phyloP scores from a whole-genome alignment of 2,888 invertebrate species.

The Sericinus montela region DNA sequence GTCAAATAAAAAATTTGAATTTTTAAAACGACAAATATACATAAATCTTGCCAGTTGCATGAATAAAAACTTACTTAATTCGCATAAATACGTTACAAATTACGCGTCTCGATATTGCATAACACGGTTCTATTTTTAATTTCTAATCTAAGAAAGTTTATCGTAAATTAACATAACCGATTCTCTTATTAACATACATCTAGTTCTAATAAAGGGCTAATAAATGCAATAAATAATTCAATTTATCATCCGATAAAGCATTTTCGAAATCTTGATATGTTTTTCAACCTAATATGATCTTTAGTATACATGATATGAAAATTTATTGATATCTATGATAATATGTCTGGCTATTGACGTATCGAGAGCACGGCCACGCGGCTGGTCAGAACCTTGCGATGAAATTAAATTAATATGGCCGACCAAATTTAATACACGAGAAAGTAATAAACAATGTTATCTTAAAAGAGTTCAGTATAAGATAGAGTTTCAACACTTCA shows the following conservation, averaged over 20 bases:
- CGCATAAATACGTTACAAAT: conserved; percentile 21
- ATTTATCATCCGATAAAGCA: neutral
- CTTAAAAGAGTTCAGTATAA: too few species aligned
- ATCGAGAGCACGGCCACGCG: conserved; percentile 9
- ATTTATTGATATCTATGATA: conserved; percentile 7
- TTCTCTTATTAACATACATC: conserved; percentile 1
- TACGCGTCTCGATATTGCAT: conserved; percentile 13
- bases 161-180: conserved; percentile 10
- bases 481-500: too few species aligned
- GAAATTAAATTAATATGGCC: neutral
- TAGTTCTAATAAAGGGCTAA: conserved; percentile 3
- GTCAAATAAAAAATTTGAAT: neutral
- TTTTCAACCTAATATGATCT: conserved; percentile 1
- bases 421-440: neutral
- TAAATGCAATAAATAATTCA: conserved; percentile 7
- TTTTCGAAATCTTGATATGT: neutral
- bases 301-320: conserved; percentile 8
- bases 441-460: too few species aligned
- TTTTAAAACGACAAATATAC: conserved; percentile 15
- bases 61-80: conserved; percentile 20
- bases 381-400: neutral
- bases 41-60: conserved; percentile 8
- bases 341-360: conserved; percentile 3
- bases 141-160: conserved; percentile 22
- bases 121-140: conserved; percentile 23